phyloP scores from a whole-genome alignment of 1,140 invertebrate species.

The silkworm (Bombyx mori) region ASM3026992v2 NC_085118.1:8653501-8654000 shows the following conservation, averaged over 20 bases:
- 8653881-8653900: no score
- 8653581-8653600: slow-evolving; percentile 34
- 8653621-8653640: slow-evolving; percentile 52
- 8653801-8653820: neutral
- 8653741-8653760: slow-evolving; percentile 15
- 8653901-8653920: no score
- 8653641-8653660: slow-evolving; percentile 50
- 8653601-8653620: slow-evolving; percentile 58
- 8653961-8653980: no score
- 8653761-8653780: slow-evolving; percentile 48
- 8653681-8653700: slow-evolving; percentile 8
- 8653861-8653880: no score
- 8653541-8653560: slow-evolving; percentile 51
- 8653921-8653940: no score
- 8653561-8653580: slow-evolving; percentile 59
- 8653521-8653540: slow-evolving; percentile 62
- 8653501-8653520: slow-evolving; percentile 39
- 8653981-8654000: no score
- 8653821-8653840: slow-evolving; percentile 11
- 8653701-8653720: slow-evolving; percentile 5
- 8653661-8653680: slow-evolving; percentile 37
- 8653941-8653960: no score
- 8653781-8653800: slow-evolving; percentile 39
- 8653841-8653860: slow-evolving; percentile 50
- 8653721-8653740: slow-evolving; percentile 32